phyloP scores from a whole-genome alignment of 2,113 vertebrate genomes.

The Labrus mixtus region DNA sequence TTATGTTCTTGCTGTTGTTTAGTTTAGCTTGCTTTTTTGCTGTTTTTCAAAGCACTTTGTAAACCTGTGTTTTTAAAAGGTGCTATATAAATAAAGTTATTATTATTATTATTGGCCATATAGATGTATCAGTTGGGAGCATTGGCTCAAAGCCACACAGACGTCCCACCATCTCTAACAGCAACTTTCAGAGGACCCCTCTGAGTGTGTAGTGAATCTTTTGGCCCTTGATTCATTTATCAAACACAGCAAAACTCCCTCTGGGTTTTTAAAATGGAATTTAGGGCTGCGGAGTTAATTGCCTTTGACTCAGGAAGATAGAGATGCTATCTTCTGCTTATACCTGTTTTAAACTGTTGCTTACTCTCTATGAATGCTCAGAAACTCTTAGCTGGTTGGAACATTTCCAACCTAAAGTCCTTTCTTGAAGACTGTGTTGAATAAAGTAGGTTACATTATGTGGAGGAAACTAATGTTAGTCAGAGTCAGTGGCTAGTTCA shows the following conservation, averaged over 20 bases:
- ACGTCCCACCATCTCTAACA: not conserved
- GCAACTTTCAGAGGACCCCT: not conserved
- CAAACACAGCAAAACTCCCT: conserved; percentile 31
- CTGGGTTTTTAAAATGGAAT: conserved; percentile 1
- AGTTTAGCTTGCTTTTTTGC: too few species aligned
- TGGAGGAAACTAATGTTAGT: too few species aligned
- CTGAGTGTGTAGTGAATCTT: not conserved
- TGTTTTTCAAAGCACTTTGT: too few species aligned
- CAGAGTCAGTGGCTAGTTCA: too few species aligned
- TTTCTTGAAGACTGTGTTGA: too few species aligned
- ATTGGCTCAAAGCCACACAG: not conserved
- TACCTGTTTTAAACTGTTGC: conserved; percentile 45
- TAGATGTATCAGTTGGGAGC: not conserved
- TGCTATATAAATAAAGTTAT: too few species aligned
- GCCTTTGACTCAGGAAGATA: conserved; percentile 12
- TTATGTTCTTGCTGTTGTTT: too few species aligned
- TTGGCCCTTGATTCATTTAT: conserved; percentile 5
- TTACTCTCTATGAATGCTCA: conserved; percentile 43
- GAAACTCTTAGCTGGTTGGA: conserved; percentile 4
- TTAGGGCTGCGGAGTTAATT: conserved; percentile 2
- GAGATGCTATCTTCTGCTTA: conserved; percentile 16
- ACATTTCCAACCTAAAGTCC: not conserved
- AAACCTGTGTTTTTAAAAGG: too few species aligned
- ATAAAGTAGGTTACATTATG: too few species aligned
- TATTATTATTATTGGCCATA: conserved; percentile 38